Conservation (phyloP, 2,888 invertebrate genomes). For the Spodoptera picta region DNA sequence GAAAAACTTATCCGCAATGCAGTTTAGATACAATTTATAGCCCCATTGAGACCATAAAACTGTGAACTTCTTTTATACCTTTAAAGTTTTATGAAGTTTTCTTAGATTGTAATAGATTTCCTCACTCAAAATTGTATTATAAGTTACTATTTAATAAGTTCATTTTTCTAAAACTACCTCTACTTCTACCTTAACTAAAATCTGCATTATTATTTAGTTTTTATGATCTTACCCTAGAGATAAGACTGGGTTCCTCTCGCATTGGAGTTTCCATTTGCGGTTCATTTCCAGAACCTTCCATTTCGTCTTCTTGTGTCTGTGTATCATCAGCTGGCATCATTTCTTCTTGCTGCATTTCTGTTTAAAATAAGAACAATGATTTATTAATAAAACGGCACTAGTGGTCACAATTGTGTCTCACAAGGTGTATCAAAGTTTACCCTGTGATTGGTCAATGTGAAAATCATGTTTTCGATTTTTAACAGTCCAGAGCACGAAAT, state of each 20-base stretch:
- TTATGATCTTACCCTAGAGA: conserved; percentile 69
- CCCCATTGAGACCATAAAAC: conserved; percentile 22
- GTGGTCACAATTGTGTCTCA: too few relatives aligned
- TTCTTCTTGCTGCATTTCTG: conserved; percentile 44
- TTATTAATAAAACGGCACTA: too few relatives aligned
- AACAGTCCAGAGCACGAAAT: too few relatives aligned
- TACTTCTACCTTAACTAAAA: too few relatives aligned
- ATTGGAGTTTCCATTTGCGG: conserved; percentile 66
- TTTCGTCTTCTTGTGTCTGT: conserved; percentile 71
- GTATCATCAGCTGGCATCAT: conserved; percentile 70
- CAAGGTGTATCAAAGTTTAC: too few relatives aligned
- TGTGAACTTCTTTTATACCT: conserved; percentile 20
- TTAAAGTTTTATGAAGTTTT: conserved; percentile 1
- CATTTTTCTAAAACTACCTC: too few relatives aligned
- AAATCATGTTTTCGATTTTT: too few relatives aligned
- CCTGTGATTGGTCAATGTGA: too few relatives aligned
- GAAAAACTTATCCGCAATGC: conserved; percentile 22
- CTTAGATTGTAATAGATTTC: conserved; percentile 4
- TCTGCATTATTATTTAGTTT: too few relatives aligned
- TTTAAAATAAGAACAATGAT: not conserved
- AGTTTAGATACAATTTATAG: conserved; percentile 30
- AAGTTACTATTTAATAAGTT: too few relatives aligned
- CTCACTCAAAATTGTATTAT: too few relatives aligned
- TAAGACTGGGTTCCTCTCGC: conserved; percentile 58
- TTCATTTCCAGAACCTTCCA: conserved; percentile 89